Evolutionary conservation across 2,888 invertebrate genomes (phyloP), one percentile per base, ranked within the genome.

Genomic region (Zaprionus bogoriensis): DNA sequence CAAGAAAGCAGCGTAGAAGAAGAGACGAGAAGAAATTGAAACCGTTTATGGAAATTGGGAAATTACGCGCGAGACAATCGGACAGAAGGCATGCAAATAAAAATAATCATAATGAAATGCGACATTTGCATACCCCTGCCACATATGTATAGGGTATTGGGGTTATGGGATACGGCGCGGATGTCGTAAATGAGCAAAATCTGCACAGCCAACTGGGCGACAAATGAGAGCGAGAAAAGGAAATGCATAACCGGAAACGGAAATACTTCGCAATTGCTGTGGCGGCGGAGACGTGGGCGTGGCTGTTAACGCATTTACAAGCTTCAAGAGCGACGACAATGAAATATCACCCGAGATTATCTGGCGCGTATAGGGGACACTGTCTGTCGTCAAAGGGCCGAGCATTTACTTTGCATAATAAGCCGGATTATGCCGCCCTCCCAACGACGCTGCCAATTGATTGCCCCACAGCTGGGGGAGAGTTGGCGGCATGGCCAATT

Each of bases 281-380:
- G 32, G 9, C 5, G 5, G 9, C 12, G 50, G 30, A 30, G 19
- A 41, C 27, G 36, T 5, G 30, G 30, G 80, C 59, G 62, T 47
- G 57, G 55, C 86, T 79, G 87, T 85, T 87, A 83, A 82, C 83
- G 71, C 87, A 79, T 82, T 83, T 83, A 80, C 87, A 83, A 87
- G 82, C 63, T 63, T 64, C 53, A 61, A 36, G 32, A 9, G 48
- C 68, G 69, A 76, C 76, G 74, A 68, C 87, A 85, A 76, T 83
- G 86, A 83, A 85, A 87, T 87, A 83, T 87, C 80, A 67, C 68
- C 66, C 66, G 17, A 86, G 83, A 83, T 83, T 83, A 83, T 83
- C 83, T 58, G 63, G 36, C 42, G 57, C 5, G 4, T 9, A 17
- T 27, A 19, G 14, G 51, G 10, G 55, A 10, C 38, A 36, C 9